Conservation (phyloP, 2,797 vertebrate genomes). For the Stomatorhinus walkeri region DNA sequence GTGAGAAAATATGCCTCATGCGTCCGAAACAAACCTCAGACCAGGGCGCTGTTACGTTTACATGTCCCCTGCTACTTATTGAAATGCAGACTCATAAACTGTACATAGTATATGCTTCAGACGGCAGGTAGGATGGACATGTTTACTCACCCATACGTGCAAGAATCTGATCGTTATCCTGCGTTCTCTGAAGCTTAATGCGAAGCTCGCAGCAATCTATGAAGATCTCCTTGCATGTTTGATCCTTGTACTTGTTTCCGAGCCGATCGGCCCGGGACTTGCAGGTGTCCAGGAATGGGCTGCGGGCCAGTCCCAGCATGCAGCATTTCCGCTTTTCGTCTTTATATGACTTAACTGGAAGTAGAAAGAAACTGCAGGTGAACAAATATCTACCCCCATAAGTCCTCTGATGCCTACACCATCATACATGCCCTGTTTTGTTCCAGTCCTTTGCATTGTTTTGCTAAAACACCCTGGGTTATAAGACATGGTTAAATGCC, state of each 20-base stretch:
- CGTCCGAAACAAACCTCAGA: background rate
- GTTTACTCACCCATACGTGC: slow-evolving; percentile 64
- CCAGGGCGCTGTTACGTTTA: background rate
- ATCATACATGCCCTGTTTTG: background rate
- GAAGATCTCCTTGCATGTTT: slow-evolving; percentile 43
- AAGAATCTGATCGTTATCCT: slow-evolving; percentile 38
- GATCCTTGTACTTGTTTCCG: rapidly evolving
- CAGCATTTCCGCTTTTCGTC: slow-evolving; percentile 42
- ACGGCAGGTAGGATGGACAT: background rate
- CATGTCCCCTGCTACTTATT: background rate
- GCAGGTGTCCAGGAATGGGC: slow-evolving; percentile 49
- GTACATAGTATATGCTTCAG: background rate
- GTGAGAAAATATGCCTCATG: background rate
- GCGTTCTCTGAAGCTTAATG: slow-evolving; percentile 13
- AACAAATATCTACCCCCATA: background rate
- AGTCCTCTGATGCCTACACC: background rate
- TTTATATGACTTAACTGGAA: slow-evolving; percentile 47
- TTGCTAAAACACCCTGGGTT: background rate
- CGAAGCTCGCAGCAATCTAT: slow-evolving; percentile 55
- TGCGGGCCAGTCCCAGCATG: slow-evolving; percentile 44
- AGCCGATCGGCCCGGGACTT: slow-evolving; percentile 36
- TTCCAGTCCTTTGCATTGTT: background rate
- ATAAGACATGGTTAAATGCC: background rate
- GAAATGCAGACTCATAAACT: background rate
- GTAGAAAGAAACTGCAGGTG: slow-evolving; percentile 2